These are phyloP conservation scores for Heterohyrax brucei DNA, from an alignment of 2,797 vertebrate species.

Conservation along the genomic window DNA sequence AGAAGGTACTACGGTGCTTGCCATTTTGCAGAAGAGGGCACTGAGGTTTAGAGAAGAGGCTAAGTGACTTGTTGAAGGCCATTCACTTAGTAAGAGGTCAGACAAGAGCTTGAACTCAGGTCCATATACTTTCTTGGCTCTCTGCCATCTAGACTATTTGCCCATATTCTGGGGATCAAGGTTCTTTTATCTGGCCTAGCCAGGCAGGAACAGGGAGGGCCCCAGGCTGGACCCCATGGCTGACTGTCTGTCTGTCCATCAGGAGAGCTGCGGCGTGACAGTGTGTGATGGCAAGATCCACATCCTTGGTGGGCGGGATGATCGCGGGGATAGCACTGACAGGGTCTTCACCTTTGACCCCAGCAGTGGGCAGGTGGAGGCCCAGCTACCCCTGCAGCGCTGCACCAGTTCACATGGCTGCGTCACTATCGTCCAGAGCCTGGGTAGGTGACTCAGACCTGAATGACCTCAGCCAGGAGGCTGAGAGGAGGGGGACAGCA, in stretches of 20 bases:
- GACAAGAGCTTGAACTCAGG: neutral
- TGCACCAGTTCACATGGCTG: slow-evolving; percentile 93
- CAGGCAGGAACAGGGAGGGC: neutral
- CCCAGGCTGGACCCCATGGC: neutral
- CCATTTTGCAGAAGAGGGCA: slow-evolving; percentile 17
- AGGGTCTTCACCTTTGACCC: slow-evolving; percentile 90
- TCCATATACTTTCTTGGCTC: neutral
- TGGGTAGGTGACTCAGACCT: slow-evolving; percentile 78
- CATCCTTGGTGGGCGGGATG: slow-evolving; percentile 91
- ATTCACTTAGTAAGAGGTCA: slow-evolving; percentile 13
- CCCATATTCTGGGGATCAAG: neutral
- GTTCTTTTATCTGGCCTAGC: neutral
- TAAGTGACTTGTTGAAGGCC: neutral
- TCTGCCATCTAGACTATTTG: neutral
- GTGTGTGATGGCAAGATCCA: slow-evolving; percentile 91
- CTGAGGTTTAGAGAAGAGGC: neutral
- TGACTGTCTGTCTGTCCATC: slow-evolving; percentile 70
- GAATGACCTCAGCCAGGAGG: neutral
- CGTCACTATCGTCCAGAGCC: slow-evolving; percentile 90
- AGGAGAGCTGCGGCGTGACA: slow-evolving; percentile 93
- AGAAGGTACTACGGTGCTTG: neutral
- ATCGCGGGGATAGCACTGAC: slow-evolving; percentile 88
- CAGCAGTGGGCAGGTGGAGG: slow-evolving; percentile 80
- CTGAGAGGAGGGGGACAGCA: neutral
- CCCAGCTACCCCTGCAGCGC: slow-evolving; percentile 88